Conservation (phyloP, 2,113 vertebrate genomes). For the Silurus asotus region DNA sequence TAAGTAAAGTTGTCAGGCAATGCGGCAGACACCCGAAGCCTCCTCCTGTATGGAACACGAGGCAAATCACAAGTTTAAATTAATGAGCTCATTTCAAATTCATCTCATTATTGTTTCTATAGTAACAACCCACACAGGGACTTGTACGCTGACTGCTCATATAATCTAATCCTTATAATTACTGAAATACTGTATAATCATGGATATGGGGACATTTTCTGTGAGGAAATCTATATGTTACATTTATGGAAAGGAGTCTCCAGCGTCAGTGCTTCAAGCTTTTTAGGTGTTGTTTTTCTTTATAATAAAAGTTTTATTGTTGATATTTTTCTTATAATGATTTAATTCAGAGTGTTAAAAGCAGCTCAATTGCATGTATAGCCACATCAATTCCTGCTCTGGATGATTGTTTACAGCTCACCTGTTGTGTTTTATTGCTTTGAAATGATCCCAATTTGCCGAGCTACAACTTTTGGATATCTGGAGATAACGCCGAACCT, state of each 20-base stretch:
- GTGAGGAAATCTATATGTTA: not conserved
- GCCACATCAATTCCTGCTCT: not conserved
- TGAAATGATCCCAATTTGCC: not conserved
- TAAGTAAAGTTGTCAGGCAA: not conserved
- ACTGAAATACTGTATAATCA: not conserved
- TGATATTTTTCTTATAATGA: not conserved
- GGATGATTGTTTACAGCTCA: not conserved
- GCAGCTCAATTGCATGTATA: not conserved
- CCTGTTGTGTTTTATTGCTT: not conserved
- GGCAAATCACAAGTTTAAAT: not conserved
- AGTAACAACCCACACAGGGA: not conserved
- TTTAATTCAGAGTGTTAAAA: not conserved
- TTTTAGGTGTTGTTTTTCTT: not conserved
- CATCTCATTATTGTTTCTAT: not conserved
- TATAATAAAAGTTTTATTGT: not conserved
- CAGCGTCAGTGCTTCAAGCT: not conserved
- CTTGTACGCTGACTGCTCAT: not conserved
- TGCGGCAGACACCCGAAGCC: not conserved
- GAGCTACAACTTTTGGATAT: not conserved
- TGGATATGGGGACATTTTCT: not conserved
- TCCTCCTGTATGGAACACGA: not conserved
- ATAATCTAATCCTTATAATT: not conserved
- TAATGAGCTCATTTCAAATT: not conserved
- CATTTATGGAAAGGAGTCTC: not conserved
- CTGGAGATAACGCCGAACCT: too few relatives aligned